Percentiles rank a stretch among this genome's conserved stretches.
These are phyloP conservation scores for Tenebrosternarchus preto DNA, from an alignment of 2,113 vertebrate species.

Conservation along the genomic window DNA sequence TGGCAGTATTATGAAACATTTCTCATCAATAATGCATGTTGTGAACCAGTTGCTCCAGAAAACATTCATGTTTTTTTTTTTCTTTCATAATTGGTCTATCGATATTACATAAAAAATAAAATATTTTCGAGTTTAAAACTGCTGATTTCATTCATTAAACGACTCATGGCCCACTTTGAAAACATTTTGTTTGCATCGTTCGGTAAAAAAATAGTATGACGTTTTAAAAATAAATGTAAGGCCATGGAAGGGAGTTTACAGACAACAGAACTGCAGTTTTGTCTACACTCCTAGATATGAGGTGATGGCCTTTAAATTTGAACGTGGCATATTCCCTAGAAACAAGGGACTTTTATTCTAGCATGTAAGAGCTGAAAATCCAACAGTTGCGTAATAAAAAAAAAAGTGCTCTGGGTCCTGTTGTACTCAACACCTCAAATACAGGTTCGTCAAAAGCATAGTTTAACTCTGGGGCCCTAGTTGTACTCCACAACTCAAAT, in stretches of 20 bases:
- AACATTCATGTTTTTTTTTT: too few species aligned
- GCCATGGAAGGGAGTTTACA: too few species aligned
- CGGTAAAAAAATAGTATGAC: background rate
- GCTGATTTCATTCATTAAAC: background rate
- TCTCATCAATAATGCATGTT: too few species aligned
- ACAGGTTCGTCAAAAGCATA: too few species aligned
- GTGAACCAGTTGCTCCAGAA: too few species aligned
- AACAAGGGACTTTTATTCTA: background rate
- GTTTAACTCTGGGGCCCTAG: too few species aligned
- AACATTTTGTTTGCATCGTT: background rate
- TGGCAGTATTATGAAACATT: too few species aligned
- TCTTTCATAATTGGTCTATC: background rate
- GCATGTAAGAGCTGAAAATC: background rate
- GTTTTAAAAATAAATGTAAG: too few species aligned
- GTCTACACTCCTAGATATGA: background rate
- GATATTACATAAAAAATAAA: background rate
- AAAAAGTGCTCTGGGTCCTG: too few species aligned
- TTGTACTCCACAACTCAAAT: too few species aligned
- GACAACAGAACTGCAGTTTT: too few species aligned
- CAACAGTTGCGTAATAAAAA: background rate
- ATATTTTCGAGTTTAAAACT: background rate
- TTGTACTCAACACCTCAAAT: too few species aligned
- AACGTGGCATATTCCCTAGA: background rate
- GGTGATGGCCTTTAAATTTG: background rate
- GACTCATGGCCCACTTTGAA: background rate